These are phyloP conservation scores for Drosophila navojoa DNA, from an alignment of 1,140 invertebrate species.

Conservation along the genomic window DNA sequence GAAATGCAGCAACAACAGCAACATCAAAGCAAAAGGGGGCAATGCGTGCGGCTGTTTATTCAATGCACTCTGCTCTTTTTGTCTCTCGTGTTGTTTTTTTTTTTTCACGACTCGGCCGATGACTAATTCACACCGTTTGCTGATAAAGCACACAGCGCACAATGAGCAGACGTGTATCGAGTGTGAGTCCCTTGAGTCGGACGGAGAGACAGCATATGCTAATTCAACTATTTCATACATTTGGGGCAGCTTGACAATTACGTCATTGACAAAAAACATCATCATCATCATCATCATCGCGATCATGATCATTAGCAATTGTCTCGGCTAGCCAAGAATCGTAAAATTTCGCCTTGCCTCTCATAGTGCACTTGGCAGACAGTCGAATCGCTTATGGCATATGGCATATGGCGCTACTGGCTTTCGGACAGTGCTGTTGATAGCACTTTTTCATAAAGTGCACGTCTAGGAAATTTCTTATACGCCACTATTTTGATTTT, in stretches of 20 bases:
- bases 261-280: slow-evolving; percentile 41
- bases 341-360: slow-evolving; percentile 42
- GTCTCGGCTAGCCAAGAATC: slow-evolving; percentile 46
- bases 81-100: not conserved
- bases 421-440: slow-evolving; percentile 41
- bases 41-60: slow-evolving; percentile 11
- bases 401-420: slow-evolving; percentile 57
- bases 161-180: slow-evolving; percentile 6
- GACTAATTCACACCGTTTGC: slow-evolving; percentile 47
- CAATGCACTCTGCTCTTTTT: not conserved
- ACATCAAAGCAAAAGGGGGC: slow-evolving; percentile 32
- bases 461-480: slow-evolving; percentile 62
- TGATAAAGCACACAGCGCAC: slow-evolving; percentile 18
- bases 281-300: slow-evolving; percentile 44
- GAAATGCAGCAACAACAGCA: slow-evolving; percentile 46
- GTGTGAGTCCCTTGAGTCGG: slow-evolving; percentile 7
- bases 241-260: slow-evolving; percentile 41
- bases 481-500: slow-evolving; percentile 10
- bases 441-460: slow-evolving; percentile 63
- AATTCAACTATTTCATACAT: slow-evolving; percentile 33
- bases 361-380: slow-evolving; percentile 57
- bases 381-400: slow-evolving; percentile 34
- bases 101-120: slow-evolving; percentile 21
- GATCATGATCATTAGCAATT: slow-evolving; percentile 2
- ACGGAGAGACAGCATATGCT: slow-evolving; percentile 10